Evolutionary conservation across 2,888 invertebrate species (phyloP).

Genomic region (Apomyelois bistriatella): DNA sequence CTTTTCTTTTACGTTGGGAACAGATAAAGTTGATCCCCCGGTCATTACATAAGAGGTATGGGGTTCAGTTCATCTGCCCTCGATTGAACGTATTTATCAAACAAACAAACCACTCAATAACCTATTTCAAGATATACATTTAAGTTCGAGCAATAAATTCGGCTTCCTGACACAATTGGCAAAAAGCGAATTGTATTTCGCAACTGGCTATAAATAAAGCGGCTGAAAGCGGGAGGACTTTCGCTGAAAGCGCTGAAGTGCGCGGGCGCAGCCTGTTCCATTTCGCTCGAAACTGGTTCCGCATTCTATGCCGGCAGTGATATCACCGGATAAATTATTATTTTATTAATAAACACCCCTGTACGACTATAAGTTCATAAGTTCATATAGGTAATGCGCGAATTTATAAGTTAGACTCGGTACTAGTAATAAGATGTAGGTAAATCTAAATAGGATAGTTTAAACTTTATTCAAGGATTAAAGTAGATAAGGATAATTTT

Average conservation of each 20-base stretch:
- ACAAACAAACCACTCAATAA: slow-evolving; percentile 30
- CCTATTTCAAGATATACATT: slow-evolving; percentile 34
- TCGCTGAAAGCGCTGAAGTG: slow-evolving; percentile 35
- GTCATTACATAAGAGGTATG: no score
- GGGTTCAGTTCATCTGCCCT: neutral
- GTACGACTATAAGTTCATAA: no score
- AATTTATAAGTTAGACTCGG: no score
- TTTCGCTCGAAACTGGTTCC: slow-evolving; percentile 34
- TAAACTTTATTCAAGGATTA: no score
- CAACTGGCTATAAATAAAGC: slow-evolving; percentile 42
- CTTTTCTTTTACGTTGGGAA: no score
- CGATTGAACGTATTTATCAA: neutral
- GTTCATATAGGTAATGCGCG: no score
- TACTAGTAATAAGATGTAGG: no score
- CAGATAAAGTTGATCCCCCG: no score
- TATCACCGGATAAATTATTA: slow-evolving; percentile 10
- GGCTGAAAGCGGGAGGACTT: slow-evolving; percentile 29
- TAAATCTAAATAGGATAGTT: no score
- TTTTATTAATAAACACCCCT: neutral
- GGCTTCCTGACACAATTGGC: slow-evolving; percentile 46
- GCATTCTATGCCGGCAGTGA: slow-evolving; percentile 30
- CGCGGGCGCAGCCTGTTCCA: slow-evolving; percentile 32
- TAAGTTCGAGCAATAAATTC: slow-evolving; percentile 36
- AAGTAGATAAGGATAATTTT: no score
- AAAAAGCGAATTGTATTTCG: slow-evolving; percentile 42